Conservation (phyloP, 2,797 vertebrate species). For the Sebastes glaucus region DNA sequence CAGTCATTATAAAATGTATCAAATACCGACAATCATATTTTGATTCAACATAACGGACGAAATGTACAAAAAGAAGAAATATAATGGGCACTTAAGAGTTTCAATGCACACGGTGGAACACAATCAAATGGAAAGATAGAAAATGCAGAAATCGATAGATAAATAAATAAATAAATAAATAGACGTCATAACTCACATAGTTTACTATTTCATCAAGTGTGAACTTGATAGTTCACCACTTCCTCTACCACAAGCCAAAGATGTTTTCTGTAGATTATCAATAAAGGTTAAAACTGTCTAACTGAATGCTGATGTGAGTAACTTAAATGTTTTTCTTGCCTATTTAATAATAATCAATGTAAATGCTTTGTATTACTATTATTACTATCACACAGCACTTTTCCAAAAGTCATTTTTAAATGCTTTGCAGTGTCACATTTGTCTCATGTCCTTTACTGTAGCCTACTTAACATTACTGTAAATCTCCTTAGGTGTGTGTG, state of each 20-base stretch:
- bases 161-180: slow-evolving; percentile 27
- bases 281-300: neutral
- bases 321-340: neutral
- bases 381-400: neutral
- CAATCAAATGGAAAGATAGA: slow-evolving; percentile 57
- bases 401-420: slow-evolving; percentile 11
- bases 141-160: neutral
- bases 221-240: slow-evolving; percentile 1
- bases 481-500: neutral
- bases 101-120: slow-evolving; percentile 71
- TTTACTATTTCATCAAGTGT: neutral
- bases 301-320: neutral
- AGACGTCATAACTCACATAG: neutral
- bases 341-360: neutral
- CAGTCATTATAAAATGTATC: slow-evolving; percentile 24
- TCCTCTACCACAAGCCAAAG: neutral
- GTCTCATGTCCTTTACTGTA: neutral
- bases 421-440: neutral
- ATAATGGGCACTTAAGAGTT: slow-evolving; percentile 67
- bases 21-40: slow-evolving; percentile 34
- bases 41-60: slow-evolving; percentile 21
- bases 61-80: slow-evolving; percentile 43
- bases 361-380: slow-evolving; percentile 4
- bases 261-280: neutral
- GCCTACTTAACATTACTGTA: neutral